phyloP scores from a whole-genome alignment of 2,797 vertebrate species.

The Gobio occitaniae region DNA sequence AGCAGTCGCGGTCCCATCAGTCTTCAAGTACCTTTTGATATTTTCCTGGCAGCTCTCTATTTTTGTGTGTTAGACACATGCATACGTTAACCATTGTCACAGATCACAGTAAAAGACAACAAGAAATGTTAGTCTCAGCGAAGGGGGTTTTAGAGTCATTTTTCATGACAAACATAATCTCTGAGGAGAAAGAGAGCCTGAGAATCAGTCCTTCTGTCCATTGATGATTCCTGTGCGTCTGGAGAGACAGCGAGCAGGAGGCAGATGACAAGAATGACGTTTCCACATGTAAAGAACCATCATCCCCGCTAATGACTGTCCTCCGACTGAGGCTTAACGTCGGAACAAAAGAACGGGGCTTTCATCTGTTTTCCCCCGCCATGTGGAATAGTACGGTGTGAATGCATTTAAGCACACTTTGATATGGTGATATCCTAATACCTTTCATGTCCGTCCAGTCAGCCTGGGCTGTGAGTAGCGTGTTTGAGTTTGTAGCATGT shows the following conservation, averaged over 20 bases:
- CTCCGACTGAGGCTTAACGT: conserved; percentile 47
- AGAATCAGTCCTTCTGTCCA: conserved; percentile 24
- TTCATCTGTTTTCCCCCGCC: conserved; percentile 61
- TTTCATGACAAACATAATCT: conserved; percentile 8
- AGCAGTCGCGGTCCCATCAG: not conserved
- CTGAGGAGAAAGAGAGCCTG: conserved; percentile 20
- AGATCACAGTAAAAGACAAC: conserved; percentile 44
- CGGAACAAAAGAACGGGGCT: conserved; percentile 43
- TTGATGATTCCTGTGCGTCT: conserved; percentile 12
- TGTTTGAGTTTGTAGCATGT: conserved; percentile 21
- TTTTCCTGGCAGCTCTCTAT: conserved; percentile 10
- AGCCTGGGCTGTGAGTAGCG: not conserved
- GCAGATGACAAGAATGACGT: conserved; percentile 50
- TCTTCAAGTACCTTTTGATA: not conserved
- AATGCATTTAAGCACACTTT: conserved; percentile 63
- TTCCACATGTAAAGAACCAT: conserved; percentile 48
- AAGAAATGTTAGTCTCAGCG: not conserved
- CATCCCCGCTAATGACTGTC: conserved; percentile 54
- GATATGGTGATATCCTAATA: conserved; percentile 63
- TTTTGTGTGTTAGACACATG: not conserved
- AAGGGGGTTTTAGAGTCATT: not conserved
- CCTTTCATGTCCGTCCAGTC: conserved; percentile 62
- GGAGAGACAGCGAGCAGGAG: conserved; percentile 27
- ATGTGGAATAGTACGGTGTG: conserved; percentile 18
- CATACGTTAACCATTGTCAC: not conserved